Evolutionary conservation across 1,140 invertebrate species (phyloP).

Genomic region (Drosophila orosa): DNA sequence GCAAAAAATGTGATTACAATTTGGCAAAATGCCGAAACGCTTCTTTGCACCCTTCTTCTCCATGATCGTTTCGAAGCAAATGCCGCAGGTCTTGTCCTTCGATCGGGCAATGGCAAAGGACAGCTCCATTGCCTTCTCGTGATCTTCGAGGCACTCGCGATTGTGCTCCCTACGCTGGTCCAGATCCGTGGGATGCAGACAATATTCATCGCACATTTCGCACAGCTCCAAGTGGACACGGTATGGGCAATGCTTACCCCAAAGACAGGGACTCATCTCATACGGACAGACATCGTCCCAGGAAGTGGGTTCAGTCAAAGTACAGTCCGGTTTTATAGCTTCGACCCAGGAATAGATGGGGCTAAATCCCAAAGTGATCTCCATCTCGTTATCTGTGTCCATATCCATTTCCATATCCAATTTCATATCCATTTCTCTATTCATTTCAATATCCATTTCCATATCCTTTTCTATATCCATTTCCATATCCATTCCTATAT

Average conservation of each 20-base stretch:
- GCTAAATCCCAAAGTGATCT: slow-evolving; percentile 15
- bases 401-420: background rate
- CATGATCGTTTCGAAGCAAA: slow-evolving; percentile 94
- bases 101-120: slow-evolving; percentile 94
- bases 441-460: too few species aligned
- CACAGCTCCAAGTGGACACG: slow-evolving; percentile 91
- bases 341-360: slow-evolving; percentile 85
- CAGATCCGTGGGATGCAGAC: slow-evolving; percentile 90
- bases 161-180: slow-evolving; percentile 89
- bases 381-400: background rate
- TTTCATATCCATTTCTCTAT: too few species aligned
- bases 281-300: slow-evolving; percentile 88
- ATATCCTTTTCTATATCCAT: too few species aligned
- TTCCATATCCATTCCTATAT: too few species aligned
- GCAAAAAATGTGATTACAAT: slow-evolving; percentile 95
- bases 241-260: slow-evolving; percentile 89
- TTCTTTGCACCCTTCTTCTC: slow-evolving; percentile 90
- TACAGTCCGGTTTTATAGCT: slow-evolving; percentile 82
- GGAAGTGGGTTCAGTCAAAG: slow-evolving; percentile 63
- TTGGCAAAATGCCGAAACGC: slow-evolving; percentile 95
- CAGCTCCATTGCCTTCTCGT: slow-evolving; percentile 93
- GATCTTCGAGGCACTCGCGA: slow-evolving; percentile 90
- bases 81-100: slow-evolving; percentile 93
- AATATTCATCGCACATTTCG: slow-evolving; percentile 90
- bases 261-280: slow-evolving; percentile 87